Conservation (phyloP, 2,797 vertebrate genomes). For the Myiothlypis chrysogaster region DNA sequence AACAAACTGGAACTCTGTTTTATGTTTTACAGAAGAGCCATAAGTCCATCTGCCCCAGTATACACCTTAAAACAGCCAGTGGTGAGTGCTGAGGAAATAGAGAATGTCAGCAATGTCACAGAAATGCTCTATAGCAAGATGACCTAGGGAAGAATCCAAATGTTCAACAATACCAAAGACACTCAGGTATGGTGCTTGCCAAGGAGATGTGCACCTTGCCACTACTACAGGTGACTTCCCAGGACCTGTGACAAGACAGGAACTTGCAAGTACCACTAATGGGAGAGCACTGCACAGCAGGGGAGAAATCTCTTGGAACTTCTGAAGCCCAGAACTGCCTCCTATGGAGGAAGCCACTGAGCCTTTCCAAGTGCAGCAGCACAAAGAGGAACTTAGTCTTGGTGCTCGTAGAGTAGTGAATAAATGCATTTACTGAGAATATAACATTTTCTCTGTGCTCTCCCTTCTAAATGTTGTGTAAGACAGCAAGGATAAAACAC, state of each 20-base stretch:
- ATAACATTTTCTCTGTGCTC: neutral
- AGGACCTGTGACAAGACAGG: neutral
- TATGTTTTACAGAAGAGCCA: neutral
- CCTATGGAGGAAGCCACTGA: neutral
- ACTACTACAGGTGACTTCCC: neutral
- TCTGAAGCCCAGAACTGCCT: neutral
- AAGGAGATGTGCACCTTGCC: neutral
- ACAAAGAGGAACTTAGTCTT: neutral
- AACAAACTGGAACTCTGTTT: neutral
- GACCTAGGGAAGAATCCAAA: neutral
- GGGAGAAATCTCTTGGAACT: neutral
- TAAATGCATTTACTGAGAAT: neutral
- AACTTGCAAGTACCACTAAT: neutral
- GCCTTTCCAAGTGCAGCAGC: neutral
- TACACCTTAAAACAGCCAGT: neutral
- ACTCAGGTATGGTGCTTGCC: neutral
- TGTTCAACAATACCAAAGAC: neutral
- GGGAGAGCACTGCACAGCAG: neutral
- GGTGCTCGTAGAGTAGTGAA: rapidly evolving
- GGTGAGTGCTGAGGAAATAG: neutral
- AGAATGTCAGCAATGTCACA: neutral
- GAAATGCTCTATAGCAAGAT: neutral
- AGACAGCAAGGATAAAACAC: neutral
- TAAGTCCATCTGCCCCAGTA: neutral
- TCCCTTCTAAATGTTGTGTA: neutral